A percentile compares a stretch with the other conserved stretches of the same genome.
These are phyloP conservation scores for Lamellibrachia columna DNA, from an alignment of 2,888 invertebrate species.

Conservation along the genomic window DNA sequence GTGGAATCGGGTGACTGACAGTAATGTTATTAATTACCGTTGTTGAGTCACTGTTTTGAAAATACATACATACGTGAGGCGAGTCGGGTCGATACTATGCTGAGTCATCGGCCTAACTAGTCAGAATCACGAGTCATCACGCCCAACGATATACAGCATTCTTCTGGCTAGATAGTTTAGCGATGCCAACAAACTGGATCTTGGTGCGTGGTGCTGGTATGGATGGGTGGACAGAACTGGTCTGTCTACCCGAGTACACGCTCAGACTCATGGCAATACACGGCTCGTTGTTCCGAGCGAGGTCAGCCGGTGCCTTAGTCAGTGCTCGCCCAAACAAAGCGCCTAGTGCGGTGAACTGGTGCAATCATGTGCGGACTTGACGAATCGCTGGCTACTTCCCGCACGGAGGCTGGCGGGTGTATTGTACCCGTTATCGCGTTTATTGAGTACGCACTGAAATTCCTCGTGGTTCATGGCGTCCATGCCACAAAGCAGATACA, in stretches of 20 bases:
- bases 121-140: neutral
- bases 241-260: neutral
- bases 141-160: neutral
- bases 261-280: neutral
- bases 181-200: neutral
- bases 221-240: neutral
- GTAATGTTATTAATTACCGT: neutral
- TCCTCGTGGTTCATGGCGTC: neutral
- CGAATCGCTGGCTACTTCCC: neutral
- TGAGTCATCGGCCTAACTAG: neutral
- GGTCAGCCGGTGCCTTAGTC: neutral
- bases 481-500: neutral
- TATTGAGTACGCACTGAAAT: neutral
- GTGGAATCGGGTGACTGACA: neutral
- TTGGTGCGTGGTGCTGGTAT: neutral
- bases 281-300: neutral
- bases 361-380: neutral
- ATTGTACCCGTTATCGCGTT: neutral
- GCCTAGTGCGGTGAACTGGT: neutral
- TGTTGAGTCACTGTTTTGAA: slow-evolving; percentile 1
- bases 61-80: neutral
- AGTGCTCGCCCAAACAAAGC: neutral
- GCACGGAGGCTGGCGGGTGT: neutral
- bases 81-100: neutral
- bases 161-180: neutral